phyloP scores from a whole-genome alignment of 2,113 vertebrate genomes.

The Onychostruthus taczanowskii region DNA sequence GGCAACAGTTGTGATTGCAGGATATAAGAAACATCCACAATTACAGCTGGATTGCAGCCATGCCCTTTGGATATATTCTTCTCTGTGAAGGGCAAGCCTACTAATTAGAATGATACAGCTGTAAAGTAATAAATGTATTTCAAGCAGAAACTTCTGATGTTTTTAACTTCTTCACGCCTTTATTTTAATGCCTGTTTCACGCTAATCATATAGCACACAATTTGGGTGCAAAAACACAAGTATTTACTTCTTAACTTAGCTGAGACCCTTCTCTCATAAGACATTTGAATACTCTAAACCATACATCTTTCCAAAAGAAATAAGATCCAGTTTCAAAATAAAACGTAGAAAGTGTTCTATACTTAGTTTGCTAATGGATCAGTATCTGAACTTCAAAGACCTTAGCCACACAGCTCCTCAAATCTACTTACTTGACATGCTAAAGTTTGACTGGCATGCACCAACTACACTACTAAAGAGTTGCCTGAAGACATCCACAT shows the following conservation, averaged over 20 bases:
- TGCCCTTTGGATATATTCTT: conserved; percentile 27
- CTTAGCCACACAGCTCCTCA: background rate
- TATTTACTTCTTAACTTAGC: background rate
- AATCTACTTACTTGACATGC: background rate
- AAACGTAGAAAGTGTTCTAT: background rate
- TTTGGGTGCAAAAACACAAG: background rate
- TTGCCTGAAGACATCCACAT: background rate
- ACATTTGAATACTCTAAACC: background rate
- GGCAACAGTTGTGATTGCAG: background rate
- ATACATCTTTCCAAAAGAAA: background rate
- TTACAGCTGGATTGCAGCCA: conserved; percentile 32
- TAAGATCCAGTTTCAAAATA: background rate
- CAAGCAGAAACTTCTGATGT: background rate
- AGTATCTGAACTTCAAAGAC: background rate
- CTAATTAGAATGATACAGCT: conserved; percentile 30
- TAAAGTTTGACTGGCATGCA: background rate
- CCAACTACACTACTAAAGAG: background rate
- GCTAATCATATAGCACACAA: background rate
- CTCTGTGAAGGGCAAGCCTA: background rate
- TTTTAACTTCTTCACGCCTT: background rate
- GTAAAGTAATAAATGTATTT: conserved; percentile 9
- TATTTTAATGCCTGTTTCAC: background rate
- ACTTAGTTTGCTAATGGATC: background rate
- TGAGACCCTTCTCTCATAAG: background rate
- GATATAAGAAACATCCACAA: background rate